Conservation (phyloP, 2,888 invertebrate genomes). For the Gnatocerus cornutus region DNA sequence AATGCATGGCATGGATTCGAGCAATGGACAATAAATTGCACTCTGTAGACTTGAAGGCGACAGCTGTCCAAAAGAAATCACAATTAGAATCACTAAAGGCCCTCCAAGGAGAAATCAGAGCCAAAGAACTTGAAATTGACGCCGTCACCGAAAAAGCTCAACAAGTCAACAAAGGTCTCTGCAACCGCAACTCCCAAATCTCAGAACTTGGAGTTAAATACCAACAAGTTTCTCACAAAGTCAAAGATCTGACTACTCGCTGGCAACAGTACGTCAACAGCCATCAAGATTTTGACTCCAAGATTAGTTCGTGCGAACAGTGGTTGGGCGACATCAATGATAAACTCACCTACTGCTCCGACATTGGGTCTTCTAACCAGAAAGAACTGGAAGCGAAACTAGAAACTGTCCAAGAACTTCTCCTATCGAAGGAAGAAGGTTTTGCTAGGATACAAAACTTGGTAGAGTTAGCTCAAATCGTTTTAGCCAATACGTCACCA, state of each 20-base stretch:
- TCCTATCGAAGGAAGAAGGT: constrained; percentile 94
- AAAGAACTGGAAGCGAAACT: constrained; percentile 90
- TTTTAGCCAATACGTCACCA: constrained; percentile 92
- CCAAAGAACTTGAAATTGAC: constrained; percentile 94
- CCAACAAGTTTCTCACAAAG: constrained; percentile 90
- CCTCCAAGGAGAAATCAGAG: constrained; percentile 90
- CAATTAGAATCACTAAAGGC: constrained; percentile 86
- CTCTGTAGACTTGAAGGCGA: constrained; percentile 89
- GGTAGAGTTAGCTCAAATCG: constrained; percentile 93
- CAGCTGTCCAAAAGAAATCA: constrained; percentile 86
- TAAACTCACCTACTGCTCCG: constrained; percentile 91
- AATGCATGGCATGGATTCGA: constrained; percentile 89
- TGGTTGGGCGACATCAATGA: constrained; percentile 89
- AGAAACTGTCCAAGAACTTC: constrained; percentile 87
- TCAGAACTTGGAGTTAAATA: constrained; percentile 95
- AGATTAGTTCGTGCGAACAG: constrained; percentile 84
- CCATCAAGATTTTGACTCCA: constrained; percentile 90
- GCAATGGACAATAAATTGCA: constrained; percentile 91
- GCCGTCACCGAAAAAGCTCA: constrained; percentile 94
- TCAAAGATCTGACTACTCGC: constrained; percentile 91
- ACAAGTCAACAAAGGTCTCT: constrained; percentile 83
- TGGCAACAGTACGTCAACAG: constrained; percentile 94
- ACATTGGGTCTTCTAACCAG: constrained; percentile 83
- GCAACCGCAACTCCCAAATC: constrained; percentile 86
- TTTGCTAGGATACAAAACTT: constrained; percentile 90